Base-by-base conservation (phyloP, 2,113 vertebrate genomes). In the Isichthys henryi region DNA sequence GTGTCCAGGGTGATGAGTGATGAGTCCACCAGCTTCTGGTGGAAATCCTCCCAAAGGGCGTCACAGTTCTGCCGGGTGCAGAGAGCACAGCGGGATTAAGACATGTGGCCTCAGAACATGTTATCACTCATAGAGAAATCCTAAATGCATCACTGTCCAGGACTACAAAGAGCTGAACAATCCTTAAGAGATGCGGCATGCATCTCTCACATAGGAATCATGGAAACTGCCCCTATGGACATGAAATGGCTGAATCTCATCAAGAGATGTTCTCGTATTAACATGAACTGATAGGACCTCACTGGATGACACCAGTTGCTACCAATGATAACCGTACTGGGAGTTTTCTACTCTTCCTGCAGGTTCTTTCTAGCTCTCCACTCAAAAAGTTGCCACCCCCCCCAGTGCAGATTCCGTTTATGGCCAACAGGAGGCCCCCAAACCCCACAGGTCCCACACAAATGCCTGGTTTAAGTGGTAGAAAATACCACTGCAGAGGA, bases 11-110 rank as follows among this genome's bases (percentile, higher is more conserved):
- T 98, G 92, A 98, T 93, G 83, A 99, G 93, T 0, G 98, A 97
- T 0, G 98, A 98, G 94, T 99, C 98, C 87, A 99, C 98, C 88
- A 99, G 92, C 90, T 98, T 99, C 92, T 99, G 97, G 93, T 99
- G 98, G 88, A 99, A 99, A 92, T 98, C 98, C 95, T 99, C 98
- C 98, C 98, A 99, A 35, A 99, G 93, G 8, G 94, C 97, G 95
- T 99, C 98, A 94, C 97, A 98, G 94, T 97, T 98, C 98, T 99
- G 93, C 62, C 94, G 91, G 93, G 90, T 43, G 48, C 31, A 84
- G 48, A 52, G 52, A 19, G 19, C 15, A 56, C 58, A 35, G 39
- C 15, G 23, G 62, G 11, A 74, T 11, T 49, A n/a, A 46, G 27
- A 66, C 19, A 62, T 4, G 50, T 17, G 62, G 62, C 62, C 62